Conservation (phyloP, 2,797 vertebrate species). For the Ctenochaetus hawaiiensis region DNA sequence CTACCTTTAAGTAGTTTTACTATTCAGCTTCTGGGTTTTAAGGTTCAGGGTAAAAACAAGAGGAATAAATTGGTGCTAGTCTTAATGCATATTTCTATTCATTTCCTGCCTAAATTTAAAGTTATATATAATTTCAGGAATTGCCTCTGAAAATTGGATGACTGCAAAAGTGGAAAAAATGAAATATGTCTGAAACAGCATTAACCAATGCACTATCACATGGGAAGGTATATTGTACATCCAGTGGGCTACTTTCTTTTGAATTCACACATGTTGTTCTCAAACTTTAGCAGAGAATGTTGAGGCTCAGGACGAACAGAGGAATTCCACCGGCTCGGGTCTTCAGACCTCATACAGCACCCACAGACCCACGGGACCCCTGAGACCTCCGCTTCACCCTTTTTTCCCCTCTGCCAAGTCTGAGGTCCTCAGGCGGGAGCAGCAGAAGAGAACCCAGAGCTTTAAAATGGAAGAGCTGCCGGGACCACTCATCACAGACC, state of each 20-base stretch:
- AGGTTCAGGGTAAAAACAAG: not conserved
- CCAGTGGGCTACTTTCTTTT: not conserved
- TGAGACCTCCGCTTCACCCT: conserved; percentile 79
- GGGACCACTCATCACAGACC: conserved; percentile 87
- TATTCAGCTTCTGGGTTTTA: not conserved
- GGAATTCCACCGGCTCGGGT: conserved; percentile 74
- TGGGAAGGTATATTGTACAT: not conserved
- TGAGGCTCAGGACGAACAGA: conserved; percentile 86
- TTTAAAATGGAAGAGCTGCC: conserved; percentile 90
- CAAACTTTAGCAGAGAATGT: conserved; percentile 79
- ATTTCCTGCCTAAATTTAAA: conserved; percentile 3
- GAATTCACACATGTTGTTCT: conserved; percentile 31
- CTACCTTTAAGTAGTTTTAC: not conserved
- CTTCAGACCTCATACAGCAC: conserved; percentile 77
- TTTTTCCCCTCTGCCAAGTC: conserved; percentile 85
- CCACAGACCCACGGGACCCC: conserved; percentile 72
- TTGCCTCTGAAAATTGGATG: not conserved
- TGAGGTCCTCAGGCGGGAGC: conserved; percentile 88
- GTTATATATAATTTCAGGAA: conserved; percentile 1
- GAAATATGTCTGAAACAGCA: not conserved
- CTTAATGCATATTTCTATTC: not conserved
- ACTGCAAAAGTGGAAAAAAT: not conserved
- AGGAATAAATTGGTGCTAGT: not conserved
- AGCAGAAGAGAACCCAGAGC: conserved; percentile 88
- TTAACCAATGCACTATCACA: not conserved